Evolutionary conservation across 23 tunicate species (phyloP).

Genomic region (Halocynthia aurantium): DNA sequence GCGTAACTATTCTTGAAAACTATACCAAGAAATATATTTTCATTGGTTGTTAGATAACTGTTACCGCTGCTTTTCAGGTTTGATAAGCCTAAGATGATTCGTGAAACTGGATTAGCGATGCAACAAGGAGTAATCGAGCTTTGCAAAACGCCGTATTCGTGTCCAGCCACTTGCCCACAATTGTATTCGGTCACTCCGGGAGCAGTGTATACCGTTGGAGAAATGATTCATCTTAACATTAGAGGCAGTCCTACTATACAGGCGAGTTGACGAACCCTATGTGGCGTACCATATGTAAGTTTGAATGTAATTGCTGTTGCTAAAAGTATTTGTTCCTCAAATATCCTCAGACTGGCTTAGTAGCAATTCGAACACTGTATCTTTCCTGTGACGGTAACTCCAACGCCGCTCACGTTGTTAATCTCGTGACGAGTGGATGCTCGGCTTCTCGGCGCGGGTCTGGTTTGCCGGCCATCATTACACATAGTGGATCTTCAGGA

Average conservation of each 20-base stretch:
- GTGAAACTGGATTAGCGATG: not conserved
- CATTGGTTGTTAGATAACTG: not conserved
- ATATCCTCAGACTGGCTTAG: not conserved
- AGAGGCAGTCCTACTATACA: not conserved
- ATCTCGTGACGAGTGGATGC: slow-evolving; percentile 10
- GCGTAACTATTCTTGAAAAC: slow-evolving; percentile 6
- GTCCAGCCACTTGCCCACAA: slow-evolving; percentile 39
- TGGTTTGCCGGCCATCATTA: slow-evolving; percentile 1
- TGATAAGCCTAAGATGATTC: not conserved
- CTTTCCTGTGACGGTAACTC: slow-evolving; percentile 21
- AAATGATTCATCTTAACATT: slow-evolving; percentile 20
- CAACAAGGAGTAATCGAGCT: slow-evolving; percentile 10
- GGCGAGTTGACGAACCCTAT: too few species aligned
- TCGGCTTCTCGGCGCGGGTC: not conserved
- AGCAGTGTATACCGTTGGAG: slow-evolving; percentile 37
- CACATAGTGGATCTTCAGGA: not conserved
- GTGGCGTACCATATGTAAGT: not conserved
- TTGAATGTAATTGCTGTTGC: not conserved
- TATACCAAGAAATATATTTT: not conserved
- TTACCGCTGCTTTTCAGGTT: not conserved
- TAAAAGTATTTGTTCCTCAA: not conserved
- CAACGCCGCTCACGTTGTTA: not conserved
- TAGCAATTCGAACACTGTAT: not conserved
- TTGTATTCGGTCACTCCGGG: slow-evolving; percentile 12
- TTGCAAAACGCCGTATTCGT: slow-evolving; percentile 27